Evolutionary conservation across 2,797 vertebrate species (phyloP).

Genomic region (Pygocentrus nattereri): DNA sequence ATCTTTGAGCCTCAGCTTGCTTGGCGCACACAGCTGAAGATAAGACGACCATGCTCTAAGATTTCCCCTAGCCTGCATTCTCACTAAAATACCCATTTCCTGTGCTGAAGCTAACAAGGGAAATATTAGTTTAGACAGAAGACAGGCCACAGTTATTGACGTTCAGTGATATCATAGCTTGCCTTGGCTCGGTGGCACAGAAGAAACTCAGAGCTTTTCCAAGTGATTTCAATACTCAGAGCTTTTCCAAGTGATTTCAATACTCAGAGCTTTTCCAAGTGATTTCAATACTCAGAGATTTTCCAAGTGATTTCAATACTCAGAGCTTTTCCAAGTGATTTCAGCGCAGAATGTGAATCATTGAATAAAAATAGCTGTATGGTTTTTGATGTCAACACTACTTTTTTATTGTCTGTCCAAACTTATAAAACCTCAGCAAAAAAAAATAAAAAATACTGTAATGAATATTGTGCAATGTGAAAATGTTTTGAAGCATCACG

Average conservation of each 20-base stretch:
- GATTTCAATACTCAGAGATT: neutral
- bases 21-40: neutral
- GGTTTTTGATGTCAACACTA: no score
- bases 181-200: neutral
- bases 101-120: constrained; percentile 46
- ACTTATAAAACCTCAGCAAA: no score
- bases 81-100: constrained; percentile 48
- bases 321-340: neutral
- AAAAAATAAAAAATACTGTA: no score
- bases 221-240: no score
- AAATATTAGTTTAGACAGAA: constrained; percentile 39
- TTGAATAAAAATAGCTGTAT: no score
- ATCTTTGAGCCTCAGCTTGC: neutral
- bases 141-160: constrained; percentile 31
- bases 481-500: no score
- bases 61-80: constrained; percentile 21
- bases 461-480: no score
- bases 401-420: no score
- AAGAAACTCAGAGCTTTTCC: neutral
- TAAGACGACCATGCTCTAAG: neutral
- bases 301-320: neutral
- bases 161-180: neutral
- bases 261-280: neutral
- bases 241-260: neutral
- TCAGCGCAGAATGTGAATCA: no score